phyloP scores from a whole-genome alignment of 2,113 vertebrate species.

The Salminus brasiliensis region DNA sequence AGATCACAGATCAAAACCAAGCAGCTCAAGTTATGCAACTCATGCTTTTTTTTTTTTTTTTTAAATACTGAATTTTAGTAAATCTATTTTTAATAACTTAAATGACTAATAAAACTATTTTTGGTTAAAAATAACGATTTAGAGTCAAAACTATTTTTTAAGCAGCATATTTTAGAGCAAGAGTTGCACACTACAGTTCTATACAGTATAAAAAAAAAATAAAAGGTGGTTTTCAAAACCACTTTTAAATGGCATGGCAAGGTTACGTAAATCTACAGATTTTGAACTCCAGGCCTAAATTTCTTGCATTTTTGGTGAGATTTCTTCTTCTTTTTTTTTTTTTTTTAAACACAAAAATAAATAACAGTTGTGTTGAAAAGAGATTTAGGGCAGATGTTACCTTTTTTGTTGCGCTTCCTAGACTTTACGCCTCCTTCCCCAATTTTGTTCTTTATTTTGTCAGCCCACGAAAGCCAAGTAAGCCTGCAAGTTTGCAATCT shows the following conservation, averaged over 20 bases:
- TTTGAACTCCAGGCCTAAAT: slow-evolving; percentile 36
- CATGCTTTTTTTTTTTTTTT: slow-evolving; percentile 22
- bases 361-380: slow-evolving; percentile 75
- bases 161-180: slow-evolving; percentile 30
- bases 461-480: slow-evolving; percentile 94
- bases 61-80: background rate
- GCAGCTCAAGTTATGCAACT: slow-evolving; percentile 5
- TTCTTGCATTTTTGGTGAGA: slow-evolving; percentile 1
- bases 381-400: slow-evolving; percentile 93
- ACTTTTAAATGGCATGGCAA: slow-evolving; percentile 16
- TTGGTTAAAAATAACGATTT: background rate
- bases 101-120: slow-evolving; percentile 12
- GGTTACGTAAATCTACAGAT: slow-evolving; percentile 29
- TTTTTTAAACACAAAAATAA: slow-evolving; percentile 65
- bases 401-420: slow-evolving; percentile 98
- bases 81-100: slow-evolving; percentile 10
- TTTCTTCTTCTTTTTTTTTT: background rate
- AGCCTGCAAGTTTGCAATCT: slow-evolving; percentile 94
- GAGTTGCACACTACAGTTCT: slow-evolving; percentile 33
- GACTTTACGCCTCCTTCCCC: slow-evolving; percentile 98
- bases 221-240: slow-evolving; percentile 5
- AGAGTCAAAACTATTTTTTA: slow-evolving; percentile 23
- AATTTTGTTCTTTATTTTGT: slow-evolving; percentile 95
- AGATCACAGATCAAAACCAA: background rate
- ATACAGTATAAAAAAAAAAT: background rate